Evolutionary conservation across 2,113 vertebrate genomes (phyloP).

Genomic region (Lamprologus sp.): DNA sequence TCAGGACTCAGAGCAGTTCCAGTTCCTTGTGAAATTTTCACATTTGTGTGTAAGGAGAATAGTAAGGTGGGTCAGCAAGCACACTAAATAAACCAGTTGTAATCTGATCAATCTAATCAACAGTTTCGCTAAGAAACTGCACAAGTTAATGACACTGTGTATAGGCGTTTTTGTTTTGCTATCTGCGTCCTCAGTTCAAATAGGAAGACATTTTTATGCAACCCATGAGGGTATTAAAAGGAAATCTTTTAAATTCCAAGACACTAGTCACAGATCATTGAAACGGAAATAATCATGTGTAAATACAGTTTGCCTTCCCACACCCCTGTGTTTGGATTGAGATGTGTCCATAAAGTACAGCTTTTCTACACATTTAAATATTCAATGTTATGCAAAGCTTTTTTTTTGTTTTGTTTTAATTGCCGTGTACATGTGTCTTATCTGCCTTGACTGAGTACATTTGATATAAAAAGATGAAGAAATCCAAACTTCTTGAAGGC

Average conservation of each 20-base stretch:
- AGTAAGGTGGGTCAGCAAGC: background rate
- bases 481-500: background rate
- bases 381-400: background rate
- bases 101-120: background rate
- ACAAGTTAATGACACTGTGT: background rate
- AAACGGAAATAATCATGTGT: background rate
- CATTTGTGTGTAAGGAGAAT: background rate
- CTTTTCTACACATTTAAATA: background rate
- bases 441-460: constrained; percentile 7
- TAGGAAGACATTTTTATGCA: background rate
- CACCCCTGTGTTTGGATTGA: background rate
- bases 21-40: background rate
- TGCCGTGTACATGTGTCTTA: background rate
- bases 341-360: background rate
- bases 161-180: background rate
- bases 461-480: background rate
- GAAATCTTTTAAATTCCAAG: background rate
- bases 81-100: background rate
- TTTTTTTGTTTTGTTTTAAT: background rate
- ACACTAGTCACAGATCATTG: background rate
- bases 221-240: background rate
- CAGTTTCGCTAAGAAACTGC: background rate
- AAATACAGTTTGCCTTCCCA: background rate
- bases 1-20: background rate
- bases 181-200: background rate